Conservation (phyloP, 2,113 vertebrate genomes). For the Bubo scandiacus region DNA sequence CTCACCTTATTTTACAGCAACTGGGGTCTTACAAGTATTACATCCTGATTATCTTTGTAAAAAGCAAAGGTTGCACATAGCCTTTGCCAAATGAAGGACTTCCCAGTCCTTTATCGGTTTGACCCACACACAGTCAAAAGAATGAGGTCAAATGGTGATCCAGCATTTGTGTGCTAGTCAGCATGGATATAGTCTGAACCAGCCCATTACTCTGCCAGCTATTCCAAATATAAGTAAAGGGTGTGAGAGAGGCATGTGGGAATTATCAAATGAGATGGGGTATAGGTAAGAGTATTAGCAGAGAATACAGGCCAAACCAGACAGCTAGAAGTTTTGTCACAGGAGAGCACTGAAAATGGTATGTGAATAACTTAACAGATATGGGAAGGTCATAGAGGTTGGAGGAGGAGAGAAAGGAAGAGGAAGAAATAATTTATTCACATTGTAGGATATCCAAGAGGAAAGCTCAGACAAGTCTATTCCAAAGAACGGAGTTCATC, state of each 20-base stretch:
- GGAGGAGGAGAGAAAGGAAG: not conserved
- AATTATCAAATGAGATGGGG: not conserved
- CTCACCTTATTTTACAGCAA: not conserved
- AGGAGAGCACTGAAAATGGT: not conserved
- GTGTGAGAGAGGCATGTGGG: not conserved
- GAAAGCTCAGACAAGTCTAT: not conserved
- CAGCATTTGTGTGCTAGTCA: not conserved
- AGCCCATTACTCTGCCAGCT: not conserved
- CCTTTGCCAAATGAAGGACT: not conserved
- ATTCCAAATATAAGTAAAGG: not conserved
- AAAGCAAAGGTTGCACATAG: not conserved
- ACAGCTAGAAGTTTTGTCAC: not conserved
- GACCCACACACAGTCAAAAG: fast-evolving
- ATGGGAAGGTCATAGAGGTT: not conserved
- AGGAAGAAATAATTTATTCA: not conserved
- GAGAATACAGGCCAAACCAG: not conserved
- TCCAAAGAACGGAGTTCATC: not conserved
- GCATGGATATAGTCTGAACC: not conserved
- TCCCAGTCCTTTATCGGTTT: not conserved
- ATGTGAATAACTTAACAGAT: not conserved
- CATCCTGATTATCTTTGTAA: not conserved
- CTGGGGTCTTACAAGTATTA: not conserved
- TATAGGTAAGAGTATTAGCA: not conserved
- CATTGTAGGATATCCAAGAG: not conserved
- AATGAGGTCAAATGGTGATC: not conserved